Percentiles rank a stretch among this genome's conserved stretches.
These are phyloP conservation scores for Ophraella communa DNA, from an alignment of 2,888 invertebrate genomes.

Conservation along the genomic window DNA sequence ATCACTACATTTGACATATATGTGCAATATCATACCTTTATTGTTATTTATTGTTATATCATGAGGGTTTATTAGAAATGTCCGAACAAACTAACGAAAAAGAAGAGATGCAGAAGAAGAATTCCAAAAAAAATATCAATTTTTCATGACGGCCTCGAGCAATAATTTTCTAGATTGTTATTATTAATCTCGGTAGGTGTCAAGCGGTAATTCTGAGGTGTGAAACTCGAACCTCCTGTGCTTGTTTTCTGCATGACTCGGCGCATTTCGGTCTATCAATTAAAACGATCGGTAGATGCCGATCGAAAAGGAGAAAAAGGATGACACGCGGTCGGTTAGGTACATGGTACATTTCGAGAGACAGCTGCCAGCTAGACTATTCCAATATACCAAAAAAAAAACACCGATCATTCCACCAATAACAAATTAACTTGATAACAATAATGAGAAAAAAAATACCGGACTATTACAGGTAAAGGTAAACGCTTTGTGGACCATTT, in stretches of 20 bases:
- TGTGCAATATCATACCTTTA: not conserved
- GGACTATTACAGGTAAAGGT: no score
- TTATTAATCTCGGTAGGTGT: constrained; percentile 12
- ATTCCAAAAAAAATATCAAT: constrained; percentile 10
- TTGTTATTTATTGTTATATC: not conserved
- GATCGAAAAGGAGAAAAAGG: constrained; percentile 21
- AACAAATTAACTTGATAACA: no score
- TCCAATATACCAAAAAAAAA: not conserved
- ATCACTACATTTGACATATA: not conserved
- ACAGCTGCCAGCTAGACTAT: constrained; percentile 50
- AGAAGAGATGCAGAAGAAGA: no score
- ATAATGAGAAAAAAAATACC: no score
- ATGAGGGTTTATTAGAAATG: no score
- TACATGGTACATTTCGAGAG: no score
- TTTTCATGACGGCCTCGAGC: constrained; percentile 3
- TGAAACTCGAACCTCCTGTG: constrained; percentile 57
- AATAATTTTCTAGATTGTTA: constrained; percentile 8
- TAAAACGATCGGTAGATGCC: constrained; percentile 51
- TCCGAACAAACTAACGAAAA: no score
- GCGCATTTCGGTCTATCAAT: constrained; percentile 57
- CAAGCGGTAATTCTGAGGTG: constrained; percentile 45
- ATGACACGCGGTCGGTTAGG: not conserved
- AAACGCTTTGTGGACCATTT: no score
- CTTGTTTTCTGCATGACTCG: constrained; percentile 57
- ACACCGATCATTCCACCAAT: not conserved